Conservation (phyloP, 23 tunicate genomes). For the Phallusia fumigata region DNA sequence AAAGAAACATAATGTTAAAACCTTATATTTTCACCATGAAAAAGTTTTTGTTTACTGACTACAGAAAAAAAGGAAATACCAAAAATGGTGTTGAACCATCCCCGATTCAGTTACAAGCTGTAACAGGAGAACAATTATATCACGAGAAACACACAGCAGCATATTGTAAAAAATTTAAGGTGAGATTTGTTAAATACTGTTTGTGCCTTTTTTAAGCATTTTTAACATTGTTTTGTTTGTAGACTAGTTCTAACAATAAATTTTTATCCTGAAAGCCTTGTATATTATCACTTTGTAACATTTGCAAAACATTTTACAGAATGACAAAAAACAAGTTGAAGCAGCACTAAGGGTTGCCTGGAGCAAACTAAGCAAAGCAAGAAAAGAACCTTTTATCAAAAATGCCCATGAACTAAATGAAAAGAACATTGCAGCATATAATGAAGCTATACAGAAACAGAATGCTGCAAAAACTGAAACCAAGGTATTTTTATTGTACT, state of each 20-base stretch:
- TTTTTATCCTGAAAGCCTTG: too few species aligned
- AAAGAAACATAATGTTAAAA: too few species aligned
- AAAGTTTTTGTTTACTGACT: not conserved
- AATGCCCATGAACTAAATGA: slow-evolving; percentile 72
- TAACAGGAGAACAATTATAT: slow-evolving; percentile 89
- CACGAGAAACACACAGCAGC: slow-evolving; percentile 42
- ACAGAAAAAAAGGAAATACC: not conserved
- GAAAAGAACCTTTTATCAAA: slow-evolving; percentile 56
- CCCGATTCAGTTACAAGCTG: slow-evolving; percentile 43
- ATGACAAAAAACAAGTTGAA: slow-evolving; percentile 48
- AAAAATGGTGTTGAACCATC: slow-evolving; percentile 32
- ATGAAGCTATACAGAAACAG: slow-evolving; percentile 26
- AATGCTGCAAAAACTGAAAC: slow-evolving; percentile 7
- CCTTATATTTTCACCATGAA: too few species aligned
- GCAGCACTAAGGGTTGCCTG: slow-evolving; percentile 52
- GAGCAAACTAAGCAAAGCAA: slow-evolving; percentile 62
- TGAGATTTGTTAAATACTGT: slow-evolving; percentile 10
- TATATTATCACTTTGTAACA: too few species aligned
- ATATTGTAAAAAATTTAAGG: slow-evolving; percentile 52
- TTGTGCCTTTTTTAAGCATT: too few species aligned
- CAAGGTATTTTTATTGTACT: not conserved
- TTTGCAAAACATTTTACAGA: too few species aligned
- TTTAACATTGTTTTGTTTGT: too few species aligned
- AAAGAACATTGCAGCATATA: slow-evolving; percentile 53
- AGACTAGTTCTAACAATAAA: too few species aligned